Conservation (phyloP, 2,888 invertebrate species). For the Agriopis aurantiaria region DNA sequence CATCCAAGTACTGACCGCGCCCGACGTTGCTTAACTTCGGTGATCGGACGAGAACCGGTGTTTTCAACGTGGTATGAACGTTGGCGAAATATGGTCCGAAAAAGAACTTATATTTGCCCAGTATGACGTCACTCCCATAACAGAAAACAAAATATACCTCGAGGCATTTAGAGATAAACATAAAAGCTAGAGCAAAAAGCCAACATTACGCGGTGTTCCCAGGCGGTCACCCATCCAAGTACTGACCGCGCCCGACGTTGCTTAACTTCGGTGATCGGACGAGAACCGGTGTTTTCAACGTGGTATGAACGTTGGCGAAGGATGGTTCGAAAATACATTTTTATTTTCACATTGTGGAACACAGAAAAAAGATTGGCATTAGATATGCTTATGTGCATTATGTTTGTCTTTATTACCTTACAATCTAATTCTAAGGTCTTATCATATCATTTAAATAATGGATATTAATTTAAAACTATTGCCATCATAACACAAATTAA, state of each 20-base stretch:
- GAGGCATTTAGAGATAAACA: neutral
- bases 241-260: constrained; percentile 83
- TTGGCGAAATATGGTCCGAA: constrained; percentile 49
- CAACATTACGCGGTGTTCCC: constrained; percentile 67
- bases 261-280: constrained; percentile 80
- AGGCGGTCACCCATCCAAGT: constrained; percentile 84
- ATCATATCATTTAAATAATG: too few species aligned
- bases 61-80: constrained; percentile 73
- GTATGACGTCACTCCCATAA: neutral
- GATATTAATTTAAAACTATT: too few species aligned
- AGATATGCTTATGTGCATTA: too few species aligned
- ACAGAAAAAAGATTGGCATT: too few species aligned
- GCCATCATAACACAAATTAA: too few species aligned
- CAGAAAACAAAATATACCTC: too few species aligned
- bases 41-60: constrained; percentile 80
- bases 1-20: constrained; percentile 79
- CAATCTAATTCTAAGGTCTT: too few species aligned
- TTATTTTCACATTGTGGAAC: too few species aligned
- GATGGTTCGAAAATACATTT: constrained; percentile 24
- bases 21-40: constrained; percentile 80
- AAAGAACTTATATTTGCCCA: neutral
- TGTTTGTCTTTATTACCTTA: too few species aligned
- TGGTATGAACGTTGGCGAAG: constrained; percentile 73
- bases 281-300: constrained; percentile 75
- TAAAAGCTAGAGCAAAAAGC: constrained; percentile 56